Base-by-base conservation (phyloP, 2,888 invertebrate genomes). In the Heteromyza rotundicornis region DNA sequence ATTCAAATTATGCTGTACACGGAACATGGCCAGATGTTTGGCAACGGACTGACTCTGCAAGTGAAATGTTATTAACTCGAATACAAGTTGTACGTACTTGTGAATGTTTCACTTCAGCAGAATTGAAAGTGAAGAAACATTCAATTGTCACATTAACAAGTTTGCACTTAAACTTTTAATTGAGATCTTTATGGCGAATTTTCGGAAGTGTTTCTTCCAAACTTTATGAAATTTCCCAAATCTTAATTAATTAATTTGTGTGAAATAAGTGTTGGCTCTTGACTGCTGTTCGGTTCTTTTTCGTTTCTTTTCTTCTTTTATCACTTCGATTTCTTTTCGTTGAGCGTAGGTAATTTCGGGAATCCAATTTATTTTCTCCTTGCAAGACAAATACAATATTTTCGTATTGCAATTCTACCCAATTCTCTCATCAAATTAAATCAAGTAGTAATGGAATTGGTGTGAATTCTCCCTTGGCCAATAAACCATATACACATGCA, bases 361-460 rank as follows among this genome's bases (percentile, higher is more conserved):
- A 27, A 56, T 63, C 70, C 70, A 68, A 70, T 71, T 65, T 66
- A 44, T 64, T 69, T 68, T 69, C 65, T 72, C 68, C 70, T n/a
- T 63, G 67, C 63, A 73, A 72, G 53, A n/a, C 20, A 20, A n/a
- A 59, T 68, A 63, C 57, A 64, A 40, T 44, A 63, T 64, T 59
- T 65, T 40, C 14, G 40, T 2, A 3, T 40, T 40, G 40, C 40
- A 40, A 19, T 47, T n/a, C n/a, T 47, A 64, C 70, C 71, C 74
- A 72, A 76, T 78, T 80, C 81, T 81, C 81, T 74, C 75, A 78
- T 80, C 81, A 79, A 81, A 81, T 81, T 81, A 81, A 81, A 81
- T 81, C 81, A 80, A 77, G 79, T 67, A 70, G 70, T 79, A 80
- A 81, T 80, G 80, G 79, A 81, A 81, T 79, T 72, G 75, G 71